Conservation (phyloP, 2,113 vertebrate species). For the Erinaceus europaeus region DNA sequence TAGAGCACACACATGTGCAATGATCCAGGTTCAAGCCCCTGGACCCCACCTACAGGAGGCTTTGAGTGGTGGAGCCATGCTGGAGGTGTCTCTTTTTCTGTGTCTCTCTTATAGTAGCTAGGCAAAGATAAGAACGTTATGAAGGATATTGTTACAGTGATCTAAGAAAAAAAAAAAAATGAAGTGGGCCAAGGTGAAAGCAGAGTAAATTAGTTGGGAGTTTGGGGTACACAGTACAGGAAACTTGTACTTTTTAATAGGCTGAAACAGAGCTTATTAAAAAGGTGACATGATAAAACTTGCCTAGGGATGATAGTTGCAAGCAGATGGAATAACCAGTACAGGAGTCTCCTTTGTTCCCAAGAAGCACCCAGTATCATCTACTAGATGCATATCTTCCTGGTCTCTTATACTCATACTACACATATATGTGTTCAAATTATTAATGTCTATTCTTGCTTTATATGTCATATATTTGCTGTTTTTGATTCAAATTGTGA, state of each 20-base stretch:
- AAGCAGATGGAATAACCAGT: background rate
- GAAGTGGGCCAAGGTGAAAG: background rate
- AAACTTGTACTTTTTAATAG: no score
- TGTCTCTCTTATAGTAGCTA: no score
- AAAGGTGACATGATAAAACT: background rate
- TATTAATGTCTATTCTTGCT: background rate
- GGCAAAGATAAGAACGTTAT: background rate
- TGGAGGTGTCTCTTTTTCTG: no score
- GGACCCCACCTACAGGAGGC: no score
- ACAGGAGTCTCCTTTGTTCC: background rate
- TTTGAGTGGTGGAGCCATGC: no score
- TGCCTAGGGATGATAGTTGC: background rate
- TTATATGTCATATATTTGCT: slow-evolving; percentile 18
- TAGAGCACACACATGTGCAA: no score
- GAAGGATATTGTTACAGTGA: background rate
- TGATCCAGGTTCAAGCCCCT: no score
- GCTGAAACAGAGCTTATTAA: background rate
- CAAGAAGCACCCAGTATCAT: background rate
- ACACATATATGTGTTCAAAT: background rate
- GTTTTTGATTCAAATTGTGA: slow-evolving; percentile 7
- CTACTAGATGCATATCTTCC: background rate
- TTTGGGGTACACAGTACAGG: no score
- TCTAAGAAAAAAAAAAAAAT: slow-evolving; percentile 15
- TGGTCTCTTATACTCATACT: background rate
- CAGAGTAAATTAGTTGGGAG: no score